Base-by-base conservation (phyloP, 2,113 vertebrate genomes). In the Nesogale talazaci region DNA sequence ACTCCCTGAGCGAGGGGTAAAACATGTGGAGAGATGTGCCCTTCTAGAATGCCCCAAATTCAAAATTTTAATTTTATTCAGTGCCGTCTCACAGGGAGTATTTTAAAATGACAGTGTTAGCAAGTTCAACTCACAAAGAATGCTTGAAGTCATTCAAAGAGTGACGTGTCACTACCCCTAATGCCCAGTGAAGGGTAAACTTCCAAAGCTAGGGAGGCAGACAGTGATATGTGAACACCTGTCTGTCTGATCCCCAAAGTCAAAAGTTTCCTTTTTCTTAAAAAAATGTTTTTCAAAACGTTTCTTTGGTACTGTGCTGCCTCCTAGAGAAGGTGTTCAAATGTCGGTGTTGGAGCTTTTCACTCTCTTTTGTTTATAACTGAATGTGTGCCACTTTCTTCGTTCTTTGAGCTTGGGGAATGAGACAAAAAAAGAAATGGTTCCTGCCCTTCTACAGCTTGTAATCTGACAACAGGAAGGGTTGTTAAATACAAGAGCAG, bases 351-450 rank as follows among this genome's bases (percentile, higher is more conserved):
- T 79, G 42, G 25, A 72, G 36, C 5, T 89, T 89, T 79, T 63
- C 86, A 38, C 31, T 87, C 17, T 38, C 52, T 75, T 93, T 56
- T 38, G 17, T 65, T 59, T 89, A 20, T 22, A 40, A 15, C 12
- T 79, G 87, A 89, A 92, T 83, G 75, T 52, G 17, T 16, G 19
- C 29, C 76, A 91, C 87, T 84, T 61, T 87, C 63, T 84, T 36
- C 83, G 79, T 56, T 84, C 88, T 38, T 42, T 1, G 57, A 67
- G 78, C 34, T 90, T 83, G 42, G 38, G 67, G 83, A 90, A 88
- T 77, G 52, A 81, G 56, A 91, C 87, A 77, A 86, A 95, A 94
- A 96, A 95, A 93, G 89, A 95, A 95, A 96, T 88, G 81, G 84
- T 92, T 85, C 87, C 46, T 89, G 90, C 90, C 79, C 70, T 94